Evolutionary conservation across 1,140 invertebrate species (phyloP).

Genomic region (Brachionus asplanchnoidis): DNA sequence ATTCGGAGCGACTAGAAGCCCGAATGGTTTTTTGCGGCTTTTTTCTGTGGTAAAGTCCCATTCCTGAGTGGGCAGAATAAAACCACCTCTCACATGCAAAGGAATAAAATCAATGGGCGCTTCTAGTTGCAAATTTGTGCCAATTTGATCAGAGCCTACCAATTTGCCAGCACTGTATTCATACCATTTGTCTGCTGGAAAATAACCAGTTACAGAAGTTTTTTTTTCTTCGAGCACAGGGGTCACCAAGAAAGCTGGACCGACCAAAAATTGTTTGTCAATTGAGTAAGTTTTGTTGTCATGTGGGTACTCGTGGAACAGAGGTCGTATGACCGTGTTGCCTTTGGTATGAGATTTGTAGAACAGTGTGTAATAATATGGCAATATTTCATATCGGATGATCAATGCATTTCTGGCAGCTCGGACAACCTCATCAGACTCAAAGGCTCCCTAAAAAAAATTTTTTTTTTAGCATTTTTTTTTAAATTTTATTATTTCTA

Average conservation of each 20-base stretch:
- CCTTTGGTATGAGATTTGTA: conserved; percentile 68
- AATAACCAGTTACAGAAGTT: conserved; percentile 46
- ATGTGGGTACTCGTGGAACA: conserved; percentile 63
- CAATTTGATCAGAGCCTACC: not conserved
- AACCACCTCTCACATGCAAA: conserved; percentile 55
- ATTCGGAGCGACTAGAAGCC: conserved; percentile 40
- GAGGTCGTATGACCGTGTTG: conserved; percentile 68
- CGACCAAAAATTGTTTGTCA: conserved; percentile 76
- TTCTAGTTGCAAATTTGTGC: conserved; percentile 42
- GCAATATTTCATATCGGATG: conserved; percentile 69
- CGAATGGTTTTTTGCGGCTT: conserved; percentile 42
- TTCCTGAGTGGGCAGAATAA: conserved; percentile 54
- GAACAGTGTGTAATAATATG: conserved; percentile 76
- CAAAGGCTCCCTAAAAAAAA: conserved; percentile 13
- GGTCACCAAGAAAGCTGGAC: conserved; percentile 67
- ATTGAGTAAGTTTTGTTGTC: conserved; percentile 67
- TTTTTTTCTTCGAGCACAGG: conserved; percentile 61
- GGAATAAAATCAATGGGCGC: conserved; percentile 50
- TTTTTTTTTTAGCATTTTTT: not conserved
- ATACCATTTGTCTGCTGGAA: conserved; percentile 57
- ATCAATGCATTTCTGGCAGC: conserved; percentile 64
- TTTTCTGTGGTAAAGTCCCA: conserved; percentile 51
- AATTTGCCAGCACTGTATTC: conserved; percentile 52
- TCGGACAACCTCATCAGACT: conserved; percentile 52
- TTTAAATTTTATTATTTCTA: not conserved